These are phyloP conservation scores for Oryctolagus cuniculus DNA, from an alignment of 2,113 vertebrate species.

Conservation along the genomic window DNA sequence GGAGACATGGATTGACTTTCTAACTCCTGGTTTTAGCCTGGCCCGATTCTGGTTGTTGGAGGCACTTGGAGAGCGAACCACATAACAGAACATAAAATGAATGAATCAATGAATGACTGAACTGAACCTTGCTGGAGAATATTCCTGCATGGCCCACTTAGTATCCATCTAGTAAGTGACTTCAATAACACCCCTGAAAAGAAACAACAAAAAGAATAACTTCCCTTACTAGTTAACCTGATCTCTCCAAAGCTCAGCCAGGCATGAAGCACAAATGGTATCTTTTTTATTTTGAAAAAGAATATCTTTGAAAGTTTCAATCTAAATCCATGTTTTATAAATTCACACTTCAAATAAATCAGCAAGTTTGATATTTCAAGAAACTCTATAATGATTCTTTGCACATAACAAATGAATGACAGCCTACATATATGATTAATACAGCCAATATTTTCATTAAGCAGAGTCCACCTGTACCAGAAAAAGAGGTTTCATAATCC, in stretches of 20 bases:
- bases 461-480: not conserved
- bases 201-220: not conserved
- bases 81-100: too few relatives aligned
- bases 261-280: not conserved
- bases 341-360: constrained; percentile 2
- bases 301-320: constrained; percentile 21
- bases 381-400: constrained; percentile 2
- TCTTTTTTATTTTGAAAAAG: constrained; percentile 1
- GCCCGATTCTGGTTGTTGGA: too few relatives aligned
- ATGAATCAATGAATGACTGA: not conserved
- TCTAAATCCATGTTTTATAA: constrained; percentile 35
- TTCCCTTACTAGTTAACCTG: not conserved
- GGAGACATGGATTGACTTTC: too few relatives aligned
- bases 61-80: too few relatives aligned
- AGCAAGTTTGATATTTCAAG: constrained; percentile 16
- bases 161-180: not conserved
- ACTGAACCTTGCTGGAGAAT: not conserved
- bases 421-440: not conserved
- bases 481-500: not conserved
- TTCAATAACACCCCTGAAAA: not conserved
- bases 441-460: constrained; percentile 23
- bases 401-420: not conserved
- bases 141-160: not conserved
- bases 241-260: not conserved
- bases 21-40: too few relatives aligned